These are phyloP conservation scores for Cordilura impudica DNA, from an alignment of 2,888 invertebrate species.

Conservation along the genomic window DNA sequence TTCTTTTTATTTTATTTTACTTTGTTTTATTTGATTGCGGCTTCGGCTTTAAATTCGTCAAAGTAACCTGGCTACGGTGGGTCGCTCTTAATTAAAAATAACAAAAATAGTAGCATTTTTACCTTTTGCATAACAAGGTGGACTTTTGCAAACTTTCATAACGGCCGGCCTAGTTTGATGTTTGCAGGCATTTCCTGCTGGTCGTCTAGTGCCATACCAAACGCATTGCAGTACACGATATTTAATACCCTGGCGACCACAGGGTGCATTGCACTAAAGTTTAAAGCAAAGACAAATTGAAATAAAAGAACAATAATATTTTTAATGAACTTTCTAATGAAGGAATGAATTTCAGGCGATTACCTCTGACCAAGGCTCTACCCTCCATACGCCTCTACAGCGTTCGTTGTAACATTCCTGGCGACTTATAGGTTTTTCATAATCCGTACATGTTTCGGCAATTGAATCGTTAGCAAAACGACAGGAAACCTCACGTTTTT, in stretches of 20 bases:
- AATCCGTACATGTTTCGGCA: constrained; percentile 82
- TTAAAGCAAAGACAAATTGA: neutral
- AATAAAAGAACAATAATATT: constrained; percentile 8
- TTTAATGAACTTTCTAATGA: neutral
- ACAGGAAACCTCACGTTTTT: constrained; percentile 81
- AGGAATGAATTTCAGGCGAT: constrained; percentile 63
- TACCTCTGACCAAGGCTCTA: constrained; percentile 96
- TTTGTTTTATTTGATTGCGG: no score
- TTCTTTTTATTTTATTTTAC: no score
- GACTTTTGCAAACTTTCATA: constrained; percentile 86
- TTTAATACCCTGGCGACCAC: constrained; percentile 90
- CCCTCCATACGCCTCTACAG: constrained; percentile 94
- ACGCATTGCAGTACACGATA: constrained; percentile 94
- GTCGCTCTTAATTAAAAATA: neutral
- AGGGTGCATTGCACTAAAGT: constrained; percentile 89
- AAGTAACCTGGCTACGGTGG: neutral
- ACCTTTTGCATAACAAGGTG: constrained; percentile 81
- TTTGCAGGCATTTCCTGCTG: constrained; percentile 92
- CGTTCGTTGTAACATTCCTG: constrained; percentile 89
- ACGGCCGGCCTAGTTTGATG: constrained; percentile 87
- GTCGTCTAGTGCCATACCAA: constrained; percentile 90
- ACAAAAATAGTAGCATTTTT: constrained; percentile 71
- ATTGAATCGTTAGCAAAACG: constrained; percentile 78
- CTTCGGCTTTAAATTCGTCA: neutral
- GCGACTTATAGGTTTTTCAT: constrained; percentile 85